Base-by-base conservation (phyloP, 2,797 vertebrate species). In the Holocentrus rufus region DNA sequence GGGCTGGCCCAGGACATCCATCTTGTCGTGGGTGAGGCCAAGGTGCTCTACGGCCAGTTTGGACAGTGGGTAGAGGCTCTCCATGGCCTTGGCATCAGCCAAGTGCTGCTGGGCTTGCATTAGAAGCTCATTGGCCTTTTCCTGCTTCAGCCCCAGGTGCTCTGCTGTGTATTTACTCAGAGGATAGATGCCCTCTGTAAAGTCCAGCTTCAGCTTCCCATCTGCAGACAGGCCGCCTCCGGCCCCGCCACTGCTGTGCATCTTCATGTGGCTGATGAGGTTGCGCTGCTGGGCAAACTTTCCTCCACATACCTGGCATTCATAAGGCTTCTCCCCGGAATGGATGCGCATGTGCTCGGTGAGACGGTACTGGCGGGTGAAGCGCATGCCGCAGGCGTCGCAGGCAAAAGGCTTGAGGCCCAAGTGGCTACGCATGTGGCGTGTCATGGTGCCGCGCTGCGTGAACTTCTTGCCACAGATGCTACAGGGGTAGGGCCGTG, bases 191-290 rank as follows among this genome's bases (percentile, higher is more conserved):
- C 96, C 96, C 84, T 99, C 97, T 0, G 95, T 84, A 88, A 98
- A 98, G 91, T 99, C 97, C 80, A 98, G 94, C 92, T 98, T 98
- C 85, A 97, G 91, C 90, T 98, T 99, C 82, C 95, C 95, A 0
- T 98, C 97, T 0, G 95, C 85, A 54, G 88, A 94, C 90, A 88
- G 79, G 53, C 92, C 89, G 6, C 92, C 90, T 15, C 89, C 86
- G 0, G 79, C 84, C n/a, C 94, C 94, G 0, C 95, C 95, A 4
- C 94, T 93, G 70, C 96, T 96, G 89, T 99, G 98, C 98, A 99
- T 99, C 95, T 99, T 99, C 96, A 98, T 99, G 92, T 99, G 98
- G 90, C 98, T 99, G 94, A 99, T 99, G 88, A 99, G 97, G 93
- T 99, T 99, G 87, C 98, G 95, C 91, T 99, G 98, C 94, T 99